Conservation (phyloP, 2,888 invertebrate genomes). For the Helleia helle region DNA sequence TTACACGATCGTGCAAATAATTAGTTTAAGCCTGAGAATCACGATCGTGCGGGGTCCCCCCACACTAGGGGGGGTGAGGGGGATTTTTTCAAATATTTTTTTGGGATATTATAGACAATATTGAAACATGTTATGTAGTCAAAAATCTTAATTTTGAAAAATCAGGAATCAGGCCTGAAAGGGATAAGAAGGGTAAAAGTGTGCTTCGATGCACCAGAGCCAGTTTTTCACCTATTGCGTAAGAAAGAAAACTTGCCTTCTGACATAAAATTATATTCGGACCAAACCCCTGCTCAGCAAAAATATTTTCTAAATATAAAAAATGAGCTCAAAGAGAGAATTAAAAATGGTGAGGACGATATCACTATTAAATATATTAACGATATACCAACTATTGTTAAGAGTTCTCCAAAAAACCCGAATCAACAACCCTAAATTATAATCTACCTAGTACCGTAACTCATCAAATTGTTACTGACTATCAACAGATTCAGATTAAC, state of each 20-base stretch:
- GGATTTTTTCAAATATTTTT: no score
- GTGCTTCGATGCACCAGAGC: conserved; percentile 10
- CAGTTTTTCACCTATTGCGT: conserved; percentile 10
- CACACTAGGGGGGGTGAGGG: no score
- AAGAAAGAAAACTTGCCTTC: conserved; percentile 6
- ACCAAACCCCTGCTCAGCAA: not conserved
- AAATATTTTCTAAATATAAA: conserved; percentile 10
- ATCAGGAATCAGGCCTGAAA: no score
- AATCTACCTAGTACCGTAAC: not conserved
- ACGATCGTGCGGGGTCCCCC: no score
- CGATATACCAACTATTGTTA: conserved; percentile 10
- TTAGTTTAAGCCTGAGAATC: no score
- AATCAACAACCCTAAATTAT: not conserved
- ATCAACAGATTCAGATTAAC: not conserved
- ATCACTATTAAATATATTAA: conserved; percentile 13
- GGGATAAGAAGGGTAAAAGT: conserved; percentile 15
- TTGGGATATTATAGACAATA: no score
- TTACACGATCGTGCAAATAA: no score
- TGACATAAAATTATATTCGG: conserved; percentile 15
- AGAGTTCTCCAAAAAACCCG: conserved; percentile 11
- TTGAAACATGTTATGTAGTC: no score
- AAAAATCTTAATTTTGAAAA: no score
- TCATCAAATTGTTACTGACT: conserved; percentile 10
- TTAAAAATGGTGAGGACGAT: conserved; percentile 11
- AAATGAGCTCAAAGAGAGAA: conserved; percentile 7